Percentiles rank a stretch among this genome's conserved stretches.
These are phyloP conservation scores for Hyphantria cunea DNA, from an alignment of 1,140 invertebrate genomes.

Conservation along the genomic window DNA sequence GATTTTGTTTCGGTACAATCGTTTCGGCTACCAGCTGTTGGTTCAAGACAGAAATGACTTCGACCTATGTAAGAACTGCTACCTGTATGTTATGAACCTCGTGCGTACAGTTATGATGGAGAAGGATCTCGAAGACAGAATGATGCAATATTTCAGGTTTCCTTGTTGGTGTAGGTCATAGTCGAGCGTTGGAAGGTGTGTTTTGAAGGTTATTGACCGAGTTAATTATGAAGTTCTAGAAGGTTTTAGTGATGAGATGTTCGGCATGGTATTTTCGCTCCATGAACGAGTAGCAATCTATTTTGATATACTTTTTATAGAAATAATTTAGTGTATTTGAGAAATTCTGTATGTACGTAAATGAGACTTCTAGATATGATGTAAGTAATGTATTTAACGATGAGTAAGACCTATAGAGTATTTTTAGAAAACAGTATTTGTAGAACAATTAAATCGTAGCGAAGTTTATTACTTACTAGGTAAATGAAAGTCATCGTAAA, in stretches of 20 bases:
- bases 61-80: neutral
- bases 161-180: conserved; percentile 5
- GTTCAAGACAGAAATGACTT: neutral
- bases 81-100: no score
- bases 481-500: no score
- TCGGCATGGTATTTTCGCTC: neutral
- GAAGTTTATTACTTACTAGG: no score
- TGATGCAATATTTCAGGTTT: neutral
- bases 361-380: no score
- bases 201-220: neutral
- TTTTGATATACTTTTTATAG: no score
- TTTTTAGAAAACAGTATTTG: no score
- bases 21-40: conserved; percentile 9
- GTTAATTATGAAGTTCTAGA: neutral
- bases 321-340: neutral
- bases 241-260: neutral
- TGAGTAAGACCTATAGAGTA: no score
- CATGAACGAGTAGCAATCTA: neutral
- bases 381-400: no score
- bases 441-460: no score
- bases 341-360: no score
- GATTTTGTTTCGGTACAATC: conserved; percentile 61
- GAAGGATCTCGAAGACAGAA: neutral
- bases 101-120: neutral
- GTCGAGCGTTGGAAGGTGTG: neutral